phyloP scores from a whole-genome alignment of 2,113 vertebrate species.

The Halcyon malimbica region DNA sequence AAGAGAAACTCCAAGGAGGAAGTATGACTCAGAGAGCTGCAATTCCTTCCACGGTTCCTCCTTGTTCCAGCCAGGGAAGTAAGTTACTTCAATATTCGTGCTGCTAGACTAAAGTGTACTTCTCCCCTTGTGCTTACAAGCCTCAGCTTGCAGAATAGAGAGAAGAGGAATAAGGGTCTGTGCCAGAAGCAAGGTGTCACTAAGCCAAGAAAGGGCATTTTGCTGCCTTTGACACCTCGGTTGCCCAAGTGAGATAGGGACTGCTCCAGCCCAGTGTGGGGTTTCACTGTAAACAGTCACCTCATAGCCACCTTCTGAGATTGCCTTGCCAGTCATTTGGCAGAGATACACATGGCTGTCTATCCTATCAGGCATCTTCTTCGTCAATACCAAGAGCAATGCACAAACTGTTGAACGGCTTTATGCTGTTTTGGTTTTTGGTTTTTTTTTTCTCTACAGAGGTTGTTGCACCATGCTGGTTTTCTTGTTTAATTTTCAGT shows the following conservation, averaged over 20 bases:
- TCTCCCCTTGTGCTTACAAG: neutral
- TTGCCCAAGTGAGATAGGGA: neutral
- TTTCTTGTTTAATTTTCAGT: neutral
- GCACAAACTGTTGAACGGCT: neutral
- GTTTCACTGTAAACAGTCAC: neutral
- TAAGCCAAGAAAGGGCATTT: neutral
- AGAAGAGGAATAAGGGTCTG: neutral
- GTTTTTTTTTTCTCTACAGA: neutral
- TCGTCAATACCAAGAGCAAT: neutral
- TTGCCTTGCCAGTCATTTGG: neutral
- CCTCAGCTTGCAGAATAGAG: neutral
- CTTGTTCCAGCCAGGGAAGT: conserved; percentile 56
- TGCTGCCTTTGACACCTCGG: neutral
- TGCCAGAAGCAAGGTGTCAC: neutral
- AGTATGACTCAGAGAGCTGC: conserved; percentile 61
- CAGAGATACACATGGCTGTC: neutral
- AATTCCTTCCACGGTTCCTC: conserved; percentile 64
- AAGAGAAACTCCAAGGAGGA: conserved; percentile 65
- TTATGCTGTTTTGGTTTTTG: neutral
- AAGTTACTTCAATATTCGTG: conserved; percentile 13
- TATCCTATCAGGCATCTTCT: neutral
- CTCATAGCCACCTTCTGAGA: neutral
- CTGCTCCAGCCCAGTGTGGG: neutral
- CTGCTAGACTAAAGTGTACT: neutral
- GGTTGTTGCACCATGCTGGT: neutral